Base-by-base conservation (phyloP, 1,140 invertebrate genomes). In the Rhizoglyphus robini region DNA sequence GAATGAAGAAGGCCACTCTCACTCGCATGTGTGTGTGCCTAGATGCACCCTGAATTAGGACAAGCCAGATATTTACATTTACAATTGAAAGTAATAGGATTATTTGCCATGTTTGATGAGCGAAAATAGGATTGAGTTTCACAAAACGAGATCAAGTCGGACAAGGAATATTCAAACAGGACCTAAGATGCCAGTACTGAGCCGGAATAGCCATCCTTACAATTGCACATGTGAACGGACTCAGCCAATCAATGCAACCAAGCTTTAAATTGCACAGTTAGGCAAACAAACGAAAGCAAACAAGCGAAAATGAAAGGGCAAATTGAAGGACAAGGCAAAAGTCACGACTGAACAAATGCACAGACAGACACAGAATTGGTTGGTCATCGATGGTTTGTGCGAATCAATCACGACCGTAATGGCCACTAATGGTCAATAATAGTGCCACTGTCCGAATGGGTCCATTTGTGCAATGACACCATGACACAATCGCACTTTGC, bases 31-130 rank as follows among this genome's bases (percentile, higher is more conserved):
- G n/a, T n/a, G n/a, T n/a, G n/a, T n/a, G n/a, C n/a, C n/a, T n/a
- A n/a, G n/a, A n/a, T n/a, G n/a, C n/a, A n/a, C n/a, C n/a, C n/a
- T n/a, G n/a, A n/a, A n/a, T n/a, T n/a, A n/a, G n/a, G n/a, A n/a
- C n/a, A n/a, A n/a, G n/a, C n/a, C n/a, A n/a, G n/a, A 54, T 54
- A 54, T 54, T 54, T 54, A 54, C 51, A 54, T 54, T 54, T 54
- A 32, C 51, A 54, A 54, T 54, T 54, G 51, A 54, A 20, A 54
- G 20, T 54, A 54, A 54, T 54, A 54, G 51, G 51, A 54, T 54
- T 54, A 54, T 25, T 32, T 46, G 51, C 5, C 51, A 54, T 54
- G 51, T 54, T 54, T 54, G 51, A 20, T 23, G 41, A 46, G 15
- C 15, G 15, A 46, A 46, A 46, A 46, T 46, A 46, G 41, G 41